Evolutionary conservation across 2,888 invertebrate genomes (phyloP).

Genomic region (Tinea trinotella): DNA sequence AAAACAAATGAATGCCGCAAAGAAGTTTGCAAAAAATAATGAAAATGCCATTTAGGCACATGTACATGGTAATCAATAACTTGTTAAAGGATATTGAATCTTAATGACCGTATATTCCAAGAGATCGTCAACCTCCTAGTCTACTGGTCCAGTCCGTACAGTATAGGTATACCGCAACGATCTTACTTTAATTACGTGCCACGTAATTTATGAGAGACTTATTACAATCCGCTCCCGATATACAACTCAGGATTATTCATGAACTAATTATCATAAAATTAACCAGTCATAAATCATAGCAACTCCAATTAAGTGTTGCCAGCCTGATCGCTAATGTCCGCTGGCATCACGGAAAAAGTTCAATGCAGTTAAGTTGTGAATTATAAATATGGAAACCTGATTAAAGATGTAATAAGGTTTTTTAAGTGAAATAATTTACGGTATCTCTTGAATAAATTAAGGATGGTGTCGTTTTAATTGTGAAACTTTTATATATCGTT

Average conservation of each 20-base stretch:
- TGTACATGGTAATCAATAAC: too few relatives aligned
- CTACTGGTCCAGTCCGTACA: constrained; percentile 9
- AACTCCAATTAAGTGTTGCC: constrained; percentile 49
- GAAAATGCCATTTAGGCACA: too few relatives aligned
- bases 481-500: too few relatives aligned
- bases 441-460: too few relatives aligned
- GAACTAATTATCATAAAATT: constrained; percentile 67
- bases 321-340: constrained; percentile 20
- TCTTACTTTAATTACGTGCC: constrained; percentile 70
- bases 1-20: too few relatives aligned
- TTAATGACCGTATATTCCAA: too few relatives aligned
- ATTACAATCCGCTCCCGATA: constrained; percentile 66
- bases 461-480: too few relatives aligned
- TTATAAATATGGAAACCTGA: neutral
- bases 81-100: too few relatives aligned
- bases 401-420: too few relatives aligned
- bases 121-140: neutral
- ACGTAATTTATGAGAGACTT: constrained; percentile 68
- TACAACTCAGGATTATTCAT: constrained; percentile 55
- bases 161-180: constrained; percentile 42
- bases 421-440: too few relatives aligned
- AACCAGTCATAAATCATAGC: constrained; percentile 63
- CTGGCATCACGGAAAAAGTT: constrained; percentile 10
- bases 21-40: too few relatives aligned
- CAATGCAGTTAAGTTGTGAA: neutral